phyloP scores from a whole-genome alignment of 2,797 vertebrate species.

The Micropoecilia bifurca region DNA sequence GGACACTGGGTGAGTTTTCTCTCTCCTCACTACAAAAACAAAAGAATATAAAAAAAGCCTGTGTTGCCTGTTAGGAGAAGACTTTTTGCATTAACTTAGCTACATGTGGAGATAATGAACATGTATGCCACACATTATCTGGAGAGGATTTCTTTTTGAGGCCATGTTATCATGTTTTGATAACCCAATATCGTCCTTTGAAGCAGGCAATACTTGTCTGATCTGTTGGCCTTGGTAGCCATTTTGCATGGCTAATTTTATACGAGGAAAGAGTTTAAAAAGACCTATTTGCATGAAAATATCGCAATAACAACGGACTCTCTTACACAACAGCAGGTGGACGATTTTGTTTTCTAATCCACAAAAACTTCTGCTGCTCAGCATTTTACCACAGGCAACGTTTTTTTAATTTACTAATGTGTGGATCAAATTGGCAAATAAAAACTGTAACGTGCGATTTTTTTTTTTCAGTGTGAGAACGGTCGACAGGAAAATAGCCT shows the following conservation, averaged over 20 bases:
- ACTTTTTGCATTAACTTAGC: slow-evolving; percentile 5
- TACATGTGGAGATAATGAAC: slow-evolving; percentile 16
- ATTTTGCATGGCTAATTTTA: slow-evolving; percentile 39
- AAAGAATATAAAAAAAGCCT: slow-evolving; percentile 7
- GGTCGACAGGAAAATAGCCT: slow-evolving; percentile 8
- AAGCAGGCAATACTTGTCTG: slow-evolving; percentile 23
- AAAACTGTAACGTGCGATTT: neutral
- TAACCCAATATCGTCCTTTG: slow-evolving; percentile 3
- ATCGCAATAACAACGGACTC: slow-evolving; percentile 52
- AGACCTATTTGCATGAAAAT: slow-evolving; percentile 32
- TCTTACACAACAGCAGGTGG: slow-evolving; percentile 12
- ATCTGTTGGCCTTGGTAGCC: slow-evolving; percentile 44
- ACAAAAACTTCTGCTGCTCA: slow-evolving; percentile 26
- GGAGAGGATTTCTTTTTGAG: neutral
- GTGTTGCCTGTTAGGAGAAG: slow-evolving; percentile 9
- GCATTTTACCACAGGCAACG: slow-evolving; percentile 10
- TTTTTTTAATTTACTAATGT: slow-evolving; percentile 11
- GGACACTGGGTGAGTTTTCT: slow-evolving; percentile 51
- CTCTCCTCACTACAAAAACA: neutral
- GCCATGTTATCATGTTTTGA: slow-evolving; percentile 12
- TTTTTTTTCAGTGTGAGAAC: slow-evolving; percentile 10
- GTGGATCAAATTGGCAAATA: neutral
- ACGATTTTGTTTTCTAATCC: slow-evolving; percentile 13
- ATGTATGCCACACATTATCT: slow-evolving; percentile 15
- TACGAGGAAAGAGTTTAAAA: slow-evolving; percentile 25